These are phyloP conservation scores for Xenus cinereus DNA, from an alignment of 2,113 vertebrate genomes.

Conservation along the genomic window DNA sequence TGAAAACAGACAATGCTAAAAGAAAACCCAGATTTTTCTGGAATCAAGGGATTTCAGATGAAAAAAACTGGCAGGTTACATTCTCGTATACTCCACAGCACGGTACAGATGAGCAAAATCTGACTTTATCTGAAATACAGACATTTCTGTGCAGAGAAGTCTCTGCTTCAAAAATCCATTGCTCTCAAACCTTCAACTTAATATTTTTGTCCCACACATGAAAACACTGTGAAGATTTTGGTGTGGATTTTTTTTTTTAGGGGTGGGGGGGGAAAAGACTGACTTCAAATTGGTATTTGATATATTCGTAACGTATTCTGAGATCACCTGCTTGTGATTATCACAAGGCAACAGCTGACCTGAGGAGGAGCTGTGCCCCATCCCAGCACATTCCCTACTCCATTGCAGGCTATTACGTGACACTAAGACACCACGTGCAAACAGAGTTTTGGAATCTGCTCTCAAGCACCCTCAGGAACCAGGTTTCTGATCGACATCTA, in stretches of 20 bases:
- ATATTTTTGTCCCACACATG: background rate
- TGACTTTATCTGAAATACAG: background rate
- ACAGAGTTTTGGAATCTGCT: background rate
- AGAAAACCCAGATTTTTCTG: background rate
- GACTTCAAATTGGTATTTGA: background rate
- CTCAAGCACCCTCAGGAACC: background rate
- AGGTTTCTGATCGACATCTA: background rate
- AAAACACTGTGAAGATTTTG: background rate
- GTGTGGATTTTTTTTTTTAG: too few relatives aligned
- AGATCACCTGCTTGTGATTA: background rate
- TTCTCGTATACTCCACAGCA: background rate
- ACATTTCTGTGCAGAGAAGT: background rate
- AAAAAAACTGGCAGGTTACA: background rate
- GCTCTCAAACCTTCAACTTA: background rate
- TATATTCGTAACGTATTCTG: background rate
- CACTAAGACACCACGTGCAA: background rate
- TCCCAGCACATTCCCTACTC: too few relatives aligned
- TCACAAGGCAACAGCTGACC: background rate
- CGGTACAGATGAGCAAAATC: background rate
- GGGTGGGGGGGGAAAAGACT: background rate
- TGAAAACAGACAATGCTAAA: background rate
- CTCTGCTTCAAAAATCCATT: background rate
- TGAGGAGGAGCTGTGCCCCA: rapidly evolving
- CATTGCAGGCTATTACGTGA: rapidly evolving
- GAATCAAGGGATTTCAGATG: background rate